Base-by-base conservation (phyloP, 2,888 invertebrate species). In the Podotricha telesiphe region DNA sequence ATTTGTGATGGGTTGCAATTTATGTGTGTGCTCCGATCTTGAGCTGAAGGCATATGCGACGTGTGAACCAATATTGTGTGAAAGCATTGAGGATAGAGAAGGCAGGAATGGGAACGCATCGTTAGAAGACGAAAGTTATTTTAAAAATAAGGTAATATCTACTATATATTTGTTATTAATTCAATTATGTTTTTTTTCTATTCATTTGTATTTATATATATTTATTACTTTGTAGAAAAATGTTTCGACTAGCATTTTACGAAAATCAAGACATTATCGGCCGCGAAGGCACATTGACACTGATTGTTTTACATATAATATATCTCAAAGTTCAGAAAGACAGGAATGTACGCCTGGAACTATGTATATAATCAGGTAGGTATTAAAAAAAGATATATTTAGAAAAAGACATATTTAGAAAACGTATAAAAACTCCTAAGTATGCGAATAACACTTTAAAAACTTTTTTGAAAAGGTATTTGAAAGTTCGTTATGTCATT, bases 21-120 rank as follows among this genome's bases (percentile, higher is more conserved):
- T 87, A 1, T 93, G 93, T 73, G 76, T 87, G 0, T 93, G 93
- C 71, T 87, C 92, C 1, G 91, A 90, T 5, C 83, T 88, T 76
- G 93, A 93, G 0, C 69, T 92, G 42, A 86, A 82, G 62, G 78
- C 82, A 5, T 89, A 87, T 67, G 90, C 92, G 0, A 77, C 80
- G 0, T 92, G 92, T 70, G 83, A 86, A 1, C 73, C 80, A 6
- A 76, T 79, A 45, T 66, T 82, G 22, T 89, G 89, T 58, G 78
- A 55, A 17, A 11, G 8, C 5, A 55, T 80, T 65, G 79, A 83
- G 4, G 73, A 74, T 8, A 55, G 58, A 56, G 47, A 61, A 45
- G 59, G n/a, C 8, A 28, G 15, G 20, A 48, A 40, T 17, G 40
- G 40, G 28, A 59, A 51, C 13, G 28, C 37, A 1, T 51, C 56